Base-by-base conservation (phyloP, 1,140 invertebrate species). In the Nephotettix cincticeps region DNA sequence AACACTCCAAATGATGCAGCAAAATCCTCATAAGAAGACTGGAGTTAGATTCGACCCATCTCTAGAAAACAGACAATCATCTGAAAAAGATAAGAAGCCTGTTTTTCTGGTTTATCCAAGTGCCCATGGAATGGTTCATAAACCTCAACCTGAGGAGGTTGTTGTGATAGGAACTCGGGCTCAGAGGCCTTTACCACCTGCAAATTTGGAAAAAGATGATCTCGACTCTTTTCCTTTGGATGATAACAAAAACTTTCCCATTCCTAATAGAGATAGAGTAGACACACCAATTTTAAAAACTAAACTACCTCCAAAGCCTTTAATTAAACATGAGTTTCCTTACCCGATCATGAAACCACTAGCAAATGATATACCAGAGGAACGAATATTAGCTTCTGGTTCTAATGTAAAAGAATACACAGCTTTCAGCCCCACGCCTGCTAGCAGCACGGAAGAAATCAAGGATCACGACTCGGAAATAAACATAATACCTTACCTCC, bases 1-100 rank as follows among this genome's bases (percentile, higher is more conserved):
- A 61, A 90, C 89, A 0, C 77, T 90, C 29, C 89, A 90, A 78
- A 90, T 90, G 88, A 83, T 90, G 40, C 84, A 85, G 71, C 81
- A 83, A 14, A 71, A 28, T 17, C 74, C 75, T 14, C 71, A 70
- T 11, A 73, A 68, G 23, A 73, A 69, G 61, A 43, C 29, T 63
- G 21, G 69, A 27, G 27, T 76, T 32, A 66, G 72, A 27, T 27
- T 68, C 23, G 69, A 72, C 17, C 30, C 17, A 25, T 40, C 47
- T 3, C 11, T 43, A 23, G 69, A 64, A n/a, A 43, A 75, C 43
- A 65, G 63, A 75, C 45, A 70, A 54, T 30, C 54, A 30, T 14
- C 25, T 17, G 27, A 23, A 51, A 28, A 75, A 74, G 69, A 76
- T 58, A 70, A 72, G 28, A 72, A 75, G 21, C 83, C 85, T 0